These are phyloP conservation scores for Charanyca ferruginea DNA, from an alignment of 2,888 invertebrate genomes.

Conservation along the genomic window DNA sequence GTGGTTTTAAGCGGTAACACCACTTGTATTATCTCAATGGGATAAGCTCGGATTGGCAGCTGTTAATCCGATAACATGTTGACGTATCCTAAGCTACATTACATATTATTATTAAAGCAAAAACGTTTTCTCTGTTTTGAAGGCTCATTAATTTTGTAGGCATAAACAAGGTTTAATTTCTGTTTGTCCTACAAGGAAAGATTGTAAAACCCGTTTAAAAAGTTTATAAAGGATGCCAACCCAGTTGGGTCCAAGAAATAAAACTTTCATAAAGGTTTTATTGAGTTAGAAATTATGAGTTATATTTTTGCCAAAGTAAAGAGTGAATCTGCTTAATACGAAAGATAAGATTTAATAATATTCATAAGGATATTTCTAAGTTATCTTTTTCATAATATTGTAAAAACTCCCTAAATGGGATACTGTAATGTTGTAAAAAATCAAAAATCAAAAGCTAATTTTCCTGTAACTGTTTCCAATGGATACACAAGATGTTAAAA, in stretches of 20 bases:
- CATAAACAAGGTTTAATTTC: conserved; percentile 8
- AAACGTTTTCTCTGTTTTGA: conserved; percentile 32
- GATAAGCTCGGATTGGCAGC: conserved; percentile 51
- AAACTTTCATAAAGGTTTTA: not conserved
- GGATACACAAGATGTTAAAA: conserved; percentile 16
- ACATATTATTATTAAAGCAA: conserved; percentile 25
- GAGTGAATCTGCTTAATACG: not conserved
- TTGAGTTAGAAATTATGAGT: not conserved
- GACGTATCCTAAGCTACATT: conserved; percentile 44
- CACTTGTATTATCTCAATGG: conserved; percentile 49
- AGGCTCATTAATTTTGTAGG: conserved; percentile 32
- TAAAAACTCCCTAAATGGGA: not conserved
- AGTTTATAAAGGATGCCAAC: not conserved
- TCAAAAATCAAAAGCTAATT: conserved; percentile 17
- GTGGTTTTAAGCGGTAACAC: conserved; percentile 46
- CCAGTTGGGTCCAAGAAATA: not conserved
- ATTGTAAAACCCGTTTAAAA: conserved; percentile 8
- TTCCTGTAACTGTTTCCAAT: not conserved
- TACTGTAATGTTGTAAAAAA: not conserved
- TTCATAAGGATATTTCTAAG: no score
- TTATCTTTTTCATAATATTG: no score
- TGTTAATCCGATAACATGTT: conserved; percentile 53
- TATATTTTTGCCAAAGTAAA: not conserved
- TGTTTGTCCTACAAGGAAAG: not conserved
- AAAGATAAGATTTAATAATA: no score